Evolutionary conservation across 2,888 invertebrate species (phyloP).

Genomic region (Archips crataeganus): DNA sequence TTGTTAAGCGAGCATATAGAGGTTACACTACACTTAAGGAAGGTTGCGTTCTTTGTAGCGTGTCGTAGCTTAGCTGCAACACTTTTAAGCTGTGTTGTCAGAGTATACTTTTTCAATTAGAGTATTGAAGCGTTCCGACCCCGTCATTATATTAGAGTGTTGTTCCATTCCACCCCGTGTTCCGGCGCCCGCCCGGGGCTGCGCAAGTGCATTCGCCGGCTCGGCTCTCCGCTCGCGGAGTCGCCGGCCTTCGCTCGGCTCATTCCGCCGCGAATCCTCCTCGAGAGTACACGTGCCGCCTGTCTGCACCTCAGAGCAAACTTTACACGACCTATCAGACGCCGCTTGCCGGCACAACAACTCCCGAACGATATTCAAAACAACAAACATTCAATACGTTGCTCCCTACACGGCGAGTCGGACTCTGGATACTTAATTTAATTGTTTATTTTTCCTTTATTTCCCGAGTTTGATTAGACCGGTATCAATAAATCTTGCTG

Average conservation of each 20-base stretch:
- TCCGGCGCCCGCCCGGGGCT: constrained; percentile 63
- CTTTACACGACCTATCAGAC: constrained; percentile 74
- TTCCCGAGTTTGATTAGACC: constrained; percentile 26
- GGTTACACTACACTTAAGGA: constrained; percentile 5
- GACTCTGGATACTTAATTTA: background rate
- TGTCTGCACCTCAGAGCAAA: constrained; percentile 59
- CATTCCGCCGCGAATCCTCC: constrained; percentile 73
- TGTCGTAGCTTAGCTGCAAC: constrained; percentile 51
- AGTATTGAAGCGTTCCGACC: constrained; percentile 85
- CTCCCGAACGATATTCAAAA: constrained; percentile 41
- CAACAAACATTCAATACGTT: constrained; percentile 6
- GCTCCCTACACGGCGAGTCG: constrained; percentile 12
- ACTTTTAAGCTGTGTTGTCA: constrained; percentile 77
- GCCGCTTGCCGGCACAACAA: constrained; percentile 51
- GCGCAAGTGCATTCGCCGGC: constrained; percentile 47
- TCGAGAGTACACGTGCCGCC: constrained; percentile 57
- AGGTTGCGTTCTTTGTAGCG: constrained; percentile 23
- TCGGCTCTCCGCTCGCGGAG: constrained; percentile 45
- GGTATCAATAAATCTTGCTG: constrained; percentile 51
- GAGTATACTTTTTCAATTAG: constrained; percentile 85
- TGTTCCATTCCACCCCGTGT: constrained; percentile 79
- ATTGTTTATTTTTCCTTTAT: constrained; percentile 19
- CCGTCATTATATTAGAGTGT: constrained; percentile 86
- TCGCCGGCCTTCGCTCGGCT: constrained; percentile 52
- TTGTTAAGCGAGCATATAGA: background rate